Percentiles rank a stretch among this genome's conserved stretches.
Evolutionary conservation across 2,113 vertebrate genomes (phyloP).

Genomic region (Percopsis transmontana): DNA sequence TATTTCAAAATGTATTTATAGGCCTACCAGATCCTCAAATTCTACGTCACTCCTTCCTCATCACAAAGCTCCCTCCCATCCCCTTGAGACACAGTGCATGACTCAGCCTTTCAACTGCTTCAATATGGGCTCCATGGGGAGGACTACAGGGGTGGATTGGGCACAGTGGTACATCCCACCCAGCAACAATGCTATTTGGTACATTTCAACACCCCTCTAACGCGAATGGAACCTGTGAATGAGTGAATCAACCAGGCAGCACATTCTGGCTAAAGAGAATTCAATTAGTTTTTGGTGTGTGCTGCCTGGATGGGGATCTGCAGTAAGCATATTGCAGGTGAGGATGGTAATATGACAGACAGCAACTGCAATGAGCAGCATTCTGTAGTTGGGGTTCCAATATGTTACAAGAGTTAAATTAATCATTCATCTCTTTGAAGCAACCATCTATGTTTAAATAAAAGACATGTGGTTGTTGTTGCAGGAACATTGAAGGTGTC

Average conservation of each 20-base stretch:
- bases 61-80: slow-evolving; percentile 24
- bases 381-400: no score
- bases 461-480: no score
- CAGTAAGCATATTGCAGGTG: slow-evolving; percentile 34
- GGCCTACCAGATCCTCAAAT: slow-evolving; percentile 5
- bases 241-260: slow-evolving; percentile 37
- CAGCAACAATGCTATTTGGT: slow-evolving; percentile 20
- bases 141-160: neutral
- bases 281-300: neutral
- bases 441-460: no score
- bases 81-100: slow-evolving; percentile 42
- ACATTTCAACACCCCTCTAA: slow-evolving; percentile 1
- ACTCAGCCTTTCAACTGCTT: slow-evolving; percentile 42
- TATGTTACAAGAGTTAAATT: no score
- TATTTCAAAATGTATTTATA: neutral
- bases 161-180: slow-evolving; percentile 26
- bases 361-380: neutral
- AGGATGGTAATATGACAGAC: neutral
- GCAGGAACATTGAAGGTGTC: no score
- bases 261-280: slow-evolving; percentile 36
- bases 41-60: slow-evolving; percentile 6
- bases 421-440: no score
- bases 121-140: slow-evolving; percentile 1
- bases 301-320: slow-evolving; percentile 29
- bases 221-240: slow-evolving; percentile 31